phyloP scores from a whole-genome alignment of 1,140 invertebrate species.

The Bombus pascuorum region DNA sequence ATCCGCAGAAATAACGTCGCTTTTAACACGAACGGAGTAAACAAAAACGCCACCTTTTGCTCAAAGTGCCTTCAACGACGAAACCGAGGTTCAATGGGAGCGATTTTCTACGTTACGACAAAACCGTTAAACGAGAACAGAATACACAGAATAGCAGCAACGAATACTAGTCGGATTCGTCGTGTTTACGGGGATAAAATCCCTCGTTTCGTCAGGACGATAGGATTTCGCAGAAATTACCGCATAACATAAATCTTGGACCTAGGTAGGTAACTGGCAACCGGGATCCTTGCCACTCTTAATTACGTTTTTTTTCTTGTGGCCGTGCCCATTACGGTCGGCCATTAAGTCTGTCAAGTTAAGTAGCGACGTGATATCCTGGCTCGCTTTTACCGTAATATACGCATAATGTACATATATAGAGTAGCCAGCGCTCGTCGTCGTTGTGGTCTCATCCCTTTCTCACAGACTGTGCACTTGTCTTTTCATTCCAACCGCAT shows the following conservation, averaged over 20 bases:
- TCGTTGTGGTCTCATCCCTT: conserved; percentile 33
- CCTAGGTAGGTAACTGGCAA: conserved; percentile 47
- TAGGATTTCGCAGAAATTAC: conserved; percentile 70
- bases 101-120: neutral
- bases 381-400: conserved; percentile 57
- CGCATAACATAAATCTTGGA: conserved; percentile 70
- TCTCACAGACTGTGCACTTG: neutral
- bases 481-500: conserved; percentile 29
- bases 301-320: conserved; percentile 71
- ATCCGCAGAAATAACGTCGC: neutral
- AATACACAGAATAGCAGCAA: neutral
- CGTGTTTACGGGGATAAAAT: conserved; percentile 48
- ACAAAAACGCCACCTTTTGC: neutral
- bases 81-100: neutral
- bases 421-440: conserved; percentile 24
- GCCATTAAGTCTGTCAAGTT: conserved; percentile 77
- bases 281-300: conserved; percentile 66
- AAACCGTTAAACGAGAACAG: conserved; percentile 11
- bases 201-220: conserved; percentile 50
- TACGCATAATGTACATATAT: conserved; percentile 53
- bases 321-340: conserved; percentile 70
- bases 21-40: neutral
- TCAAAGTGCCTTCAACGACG: neutral
- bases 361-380: conserved; percentile 75
- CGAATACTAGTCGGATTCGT: neutral